Percentiles rank a stretch among this genome's conserved stretches.
Evolutionary conservation across 2,113 vertebrate genomes (phyloP).

Genomic region (Myanophis thanlyinensis): DNA sequence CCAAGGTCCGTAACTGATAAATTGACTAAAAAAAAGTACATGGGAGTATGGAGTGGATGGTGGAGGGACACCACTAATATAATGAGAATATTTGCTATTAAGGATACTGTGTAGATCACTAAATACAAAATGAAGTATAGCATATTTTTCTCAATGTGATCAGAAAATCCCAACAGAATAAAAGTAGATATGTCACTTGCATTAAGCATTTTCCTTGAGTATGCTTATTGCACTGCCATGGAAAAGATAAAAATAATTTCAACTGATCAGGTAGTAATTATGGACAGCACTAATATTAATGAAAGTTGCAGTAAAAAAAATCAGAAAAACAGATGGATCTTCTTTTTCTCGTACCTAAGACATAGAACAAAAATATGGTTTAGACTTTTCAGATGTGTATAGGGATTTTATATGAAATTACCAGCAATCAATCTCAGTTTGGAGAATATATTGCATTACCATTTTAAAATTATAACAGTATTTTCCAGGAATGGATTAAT

Average conservation of each 20-base stretch:
- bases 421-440: not conserved
- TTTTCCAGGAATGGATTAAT: not conserved
- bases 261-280: not conserved
- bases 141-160: not conserved
- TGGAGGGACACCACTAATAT: too few species aligned
- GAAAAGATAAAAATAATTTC: not conserved
- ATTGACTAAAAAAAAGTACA: too few species aligned
- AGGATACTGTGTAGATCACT: not conserved
- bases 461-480: not conserved
- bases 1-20: too few species aligned
- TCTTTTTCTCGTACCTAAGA: not conserved
- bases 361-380: not conserved
- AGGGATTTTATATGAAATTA: not conserved
- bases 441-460: not conserved
- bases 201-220: not conserved
- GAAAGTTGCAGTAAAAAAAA: not conserved
- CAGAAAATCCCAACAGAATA: conserved; percentile 6
- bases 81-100: too few species aligned
- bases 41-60: too few species aligned
- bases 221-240: not conserved
- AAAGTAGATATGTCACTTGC: not conserved
- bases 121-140: not conserved
- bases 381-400: not conserved
- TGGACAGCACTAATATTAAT: too few species aligned
- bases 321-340: not conserved